Evolutionary conservation across 2,888 invertebrate genomes (phyloP).

Genomic region (Melieria picta): DNA sequence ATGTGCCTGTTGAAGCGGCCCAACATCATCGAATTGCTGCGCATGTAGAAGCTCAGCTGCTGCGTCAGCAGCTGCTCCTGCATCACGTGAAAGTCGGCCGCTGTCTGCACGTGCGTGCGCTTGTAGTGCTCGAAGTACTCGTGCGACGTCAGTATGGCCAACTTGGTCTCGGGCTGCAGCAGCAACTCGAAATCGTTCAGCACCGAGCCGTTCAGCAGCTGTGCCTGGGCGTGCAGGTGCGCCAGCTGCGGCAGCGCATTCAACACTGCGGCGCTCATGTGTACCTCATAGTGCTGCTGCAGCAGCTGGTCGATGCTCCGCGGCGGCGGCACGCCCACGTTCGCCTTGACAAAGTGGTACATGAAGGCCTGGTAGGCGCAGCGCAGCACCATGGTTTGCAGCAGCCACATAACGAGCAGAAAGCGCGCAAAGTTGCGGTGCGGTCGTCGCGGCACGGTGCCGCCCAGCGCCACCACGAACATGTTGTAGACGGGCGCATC

Average conservation of each 20-base stretch:
- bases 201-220: slow-evolving; percentile 41
- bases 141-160: slow-evolving; percentile 44
- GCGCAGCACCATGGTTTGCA: slow-evolving; percentile 48
- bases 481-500: slow-evolving; percentile 45
- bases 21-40: slow-evolving; percentile 45
- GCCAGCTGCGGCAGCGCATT: slow-evolving; percentile 35
- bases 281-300: slow-evolving; percentile 38
- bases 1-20: slow-evolving; percentile 43
- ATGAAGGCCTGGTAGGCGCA: slow-evolving; percentile 49
- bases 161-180: slow-evolving; percentile 16
- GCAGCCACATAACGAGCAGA: slow-evolving; percentile 49
- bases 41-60: slow-evolving; percentile 49
- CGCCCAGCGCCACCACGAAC: slow-evolving; percentile 46
- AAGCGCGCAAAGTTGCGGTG: slow-evolving; percentile 50
- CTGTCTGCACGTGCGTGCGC: slow-evolving; percentile 24
- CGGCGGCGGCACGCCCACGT: slow-evolving; percentile 43
- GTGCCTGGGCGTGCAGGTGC: slow-evolving; percentile 24
- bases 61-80: slow-evolving; percentile 46
- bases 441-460: slow-evolving; percentile 40
- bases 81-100: slow-evolving; percentile 39
- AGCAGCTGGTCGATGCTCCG: slow-evolving; percentile 39
- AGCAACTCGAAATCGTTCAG: slow-evolving; percentile 44
- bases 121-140: slow-evolving; percentile 47
- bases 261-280: slow-evolving; percentile 38
- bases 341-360: slow-evolving; percentile 47